Evolutionary conservation across 2,888 invertebrate species (phyloP).

Genomic region (Agapostemon virescens): DNA sequence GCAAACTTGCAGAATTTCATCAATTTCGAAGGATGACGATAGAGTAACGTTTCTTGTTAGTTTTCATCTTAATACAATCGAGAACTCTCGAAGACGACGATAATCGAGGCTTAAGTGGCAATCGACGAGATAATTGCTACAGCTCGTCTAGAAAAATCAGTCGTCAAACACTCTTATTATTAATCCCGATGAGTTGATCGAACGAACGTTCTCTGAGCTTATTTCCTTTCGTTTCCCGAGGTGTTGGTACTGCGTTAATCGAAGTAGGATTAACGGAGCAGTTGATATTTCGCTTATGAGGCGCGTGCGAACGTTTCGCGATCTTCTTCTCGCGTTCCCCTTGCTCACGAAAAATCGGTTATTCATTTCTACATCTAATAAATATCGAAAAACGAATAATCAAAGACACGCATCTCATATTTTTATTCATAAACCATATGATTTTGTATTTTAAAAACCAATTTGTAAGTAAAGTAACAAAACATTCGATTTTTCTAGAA

Average conservation of each 20-base stretch:
- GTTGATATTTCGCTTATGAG: constrained; percentile 62
- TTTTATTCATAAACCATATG: no score
- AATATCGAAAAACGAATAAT: no score
- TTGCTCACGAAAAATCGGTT: constrained; percentile 27
- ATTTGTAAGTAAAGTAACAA: no score
- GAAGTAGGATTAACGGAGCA: constrained; percentile 69
- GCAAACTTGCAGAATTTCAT: not conserved
- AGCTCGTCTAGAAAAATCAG: constrained; percentile 70
- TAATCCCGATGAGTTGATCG: constrained; percentile 70
- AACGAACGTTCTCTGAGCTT: constrained; percentile 32
- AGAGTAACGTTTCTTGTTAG: not conserved
- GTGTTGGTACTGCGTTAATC: constrained; percentile 70
- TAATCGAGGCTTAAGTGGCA: constrained; percentile 69
- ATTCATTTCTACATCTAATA: no score
- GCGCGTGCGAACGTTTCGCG: constrained; percentile 27
- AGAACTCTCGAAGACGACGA: constrained; percentile 59
- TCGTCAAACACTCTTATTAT: constrained; percentile 72
- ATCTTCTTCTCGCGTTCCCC: not conserved
- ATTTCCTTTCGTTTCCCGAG: constrained; percentile 42
- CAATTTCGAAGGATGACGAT: not conserved
- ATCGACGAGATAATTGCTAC: constrained; percentile 71
- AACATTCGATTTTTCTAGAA: no score
- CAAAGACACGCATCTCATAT: no score
- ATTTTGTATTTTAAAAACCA: no score
- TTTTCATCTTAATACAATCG: constrained; percentile 34